Evolutionary conservation across 2,113 vertebrate genomes (phyloP).

Genomic region (Amphiprion percula): DNA sequence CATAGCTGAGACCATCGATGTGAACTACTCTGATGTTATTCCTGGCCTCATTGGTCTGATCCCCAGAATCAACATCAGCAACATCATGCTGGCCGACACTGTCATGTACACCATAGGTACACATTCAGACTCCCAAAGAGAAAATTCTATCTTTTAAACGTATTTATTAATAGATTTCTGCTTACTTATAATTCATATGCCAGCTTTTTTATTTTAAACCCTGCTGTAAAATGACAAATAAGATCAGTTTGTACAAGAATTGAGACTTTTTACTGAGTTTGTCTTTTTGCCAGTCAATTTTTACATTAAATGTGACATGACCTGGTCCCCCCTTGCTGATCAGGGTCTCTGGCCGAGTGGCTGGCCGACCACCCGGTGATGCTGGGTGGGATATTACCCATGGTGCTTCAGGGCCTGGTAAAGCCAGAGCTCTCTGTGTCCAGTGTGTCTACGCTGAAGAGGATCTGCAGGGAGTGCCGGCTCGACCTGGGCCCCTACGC

Average conservation of each 20-base stretch:
- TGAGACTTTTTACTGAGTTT: too few species aligned
- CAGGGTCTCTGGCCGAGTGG: constrained; percentile 97
- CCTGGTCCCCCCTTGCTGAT: neutral
- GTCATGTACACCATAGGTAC: constrained; percentile 97
- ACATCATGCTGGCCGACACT: constrained; percentile 94
- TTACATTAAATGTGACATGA: neutral
- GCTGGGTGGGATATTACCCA: constrained; percentile 92
- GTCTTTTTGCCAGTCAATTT: too few species aligned
- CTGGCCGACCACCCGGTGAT: constrained; percentile 96
- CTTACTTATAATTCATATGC: neutral
- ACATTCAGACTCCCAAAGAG: too few species aligned
- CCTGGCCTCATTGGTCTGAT: constrained; percentile 96
- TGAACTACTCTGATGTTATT: constrained; percentile 98
- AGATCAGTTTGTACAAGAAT: too few species aligned
- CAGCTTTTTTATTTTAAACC: too few species aligned
- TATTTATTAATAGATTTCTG: neutral
- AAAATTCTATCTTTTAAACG: neutral
- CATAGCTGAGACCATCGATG: constrained; percentile 97
- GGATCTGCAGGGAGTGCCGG: constrained; percentile 97
- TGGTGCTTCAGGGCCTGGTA: constrained; percentile 93
- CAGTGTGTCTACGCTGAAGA: constrained; percentile 96
- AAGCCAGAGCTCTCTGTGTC: constrained; percentile 95
- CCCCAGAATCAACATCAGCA: constrained; percentile 96
- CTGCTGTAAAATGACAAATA: too few species aligned
- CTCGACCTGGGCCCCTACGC: constrained; percentile 91